These are phyloP conservation scores for Gonioctena quinquepunctata DNA, from an alignment of 1,140 invertebrate species.

Conservation along the genomic window DNA sequence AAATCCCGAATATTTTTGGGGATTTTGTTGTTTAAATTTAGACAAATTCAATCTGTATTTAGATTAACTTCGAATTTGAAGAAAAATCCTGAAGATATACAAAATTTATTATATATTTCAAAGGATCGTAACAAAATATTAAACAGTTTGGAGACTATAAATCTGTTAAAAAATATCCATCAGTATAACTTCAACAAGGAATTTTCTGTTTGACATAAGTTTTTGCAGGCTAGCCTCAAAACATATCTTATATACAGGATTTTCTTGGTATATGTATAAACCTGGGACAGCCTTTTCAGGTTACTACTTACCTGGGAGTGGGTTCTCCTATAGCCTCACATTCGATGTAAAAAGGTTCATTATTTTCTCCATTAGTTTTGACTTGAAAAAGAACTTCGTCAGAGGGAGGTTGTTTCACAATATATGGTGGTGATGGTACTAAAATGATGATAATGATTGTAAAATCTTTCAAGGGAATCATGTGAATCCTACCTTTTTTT, in stretches of 20 bases:
- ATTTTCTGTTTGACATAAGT: constrained; percentile 32
- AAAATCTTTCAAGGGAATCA: too few relatives aligned
- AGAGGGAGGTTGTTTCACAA: constrained; percentile 87
- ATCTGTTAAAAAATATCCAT: too few relatives aligned
- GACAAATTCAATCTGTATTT: too few relatives aligned
- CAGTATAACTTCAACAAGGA: neutral
- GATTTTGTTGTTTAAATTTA: too few relatives aligned
- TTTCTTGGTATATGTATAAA: neutral
- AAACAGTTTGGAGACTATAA: too few relatives aligned
- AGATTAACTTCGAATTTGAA: too few relatives aligned
- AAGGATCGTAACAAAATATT: too few relatives aligned
- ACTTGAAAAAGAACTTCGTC: constrained; percentile 92
- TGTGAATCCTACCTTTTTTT: constrained; percentile 8
- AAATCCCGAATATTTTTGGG: too few relatives aligned
- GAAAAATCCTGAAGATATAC: too few relatives aligned
- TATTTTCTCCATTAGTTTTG: constrained; percentile 77
- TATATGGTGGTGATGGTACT: constrained; percentile 85
- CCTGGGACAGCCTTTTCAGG: neutral
- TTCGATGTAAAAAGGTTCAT: constrained; percentile 93
- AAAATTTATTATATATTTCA: too few relatives aligned
- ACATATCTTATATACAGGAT: too few relatives aligned
- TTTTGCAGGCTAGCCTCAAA: too few relatives aligned
- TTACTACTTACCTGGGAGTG: constrained; percentile 73
- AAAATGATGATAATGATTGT: constrained; percentile 30
- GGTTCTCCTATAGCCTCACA: constrained; percentile 93